A percentile compares a stretch with the other conserved stretches of the same genome.
These are phyloP conservation scores for Zosterops borbonicus DNA, from an alignment of 2,113 vertebrate species.

Conservation along the genomic window DNA sequence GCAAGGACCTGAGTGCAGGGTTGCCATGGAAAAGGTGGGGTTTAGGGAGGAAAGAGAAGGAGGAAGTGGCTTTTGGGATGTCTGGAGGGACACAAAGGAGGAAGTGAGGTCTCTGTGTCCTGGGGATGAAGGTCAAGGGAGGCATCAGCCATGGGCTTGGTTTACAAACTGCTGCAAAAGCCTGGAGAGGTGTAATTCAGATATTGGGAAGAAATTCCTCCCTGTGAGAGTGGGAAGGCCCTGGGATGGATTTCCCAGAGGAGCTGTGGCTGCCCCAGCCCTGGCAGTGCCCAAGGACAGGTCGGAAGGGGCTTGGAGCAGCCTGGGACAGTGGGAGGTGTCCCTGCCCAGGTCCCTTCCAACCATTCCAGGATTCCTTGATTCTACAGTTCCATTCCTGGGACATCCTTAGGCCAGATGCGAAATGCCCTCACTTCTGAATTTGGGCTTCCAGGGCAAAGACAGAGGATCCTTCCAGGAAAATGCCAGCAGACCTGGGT, in stretches of 20 bases:
- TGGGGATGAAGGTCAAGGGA: neutral
- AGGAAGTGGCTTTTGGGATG: neutral
- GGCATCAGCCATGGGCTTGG: neutral
- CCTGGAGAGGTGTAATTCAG: neutral
- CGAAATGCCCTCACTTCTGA: neutral
- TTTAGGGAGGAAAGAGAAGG: neutral
- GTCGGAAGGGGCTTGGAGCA: neutral
- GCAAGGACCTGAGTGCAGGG: neutral
- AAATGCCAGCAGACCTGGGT: neutral
- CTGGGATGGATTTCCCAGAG: neutral
- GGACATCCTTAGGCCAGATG: neutral
- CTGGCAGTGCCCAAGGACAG: neutral
- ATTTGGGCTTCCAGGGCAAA: neutral
- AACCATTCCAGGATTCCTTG: neutral
- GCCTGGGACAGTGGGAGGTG: neutral
- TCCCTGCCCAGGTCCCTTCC: neutral
- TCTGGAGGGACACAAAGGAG: neutral
- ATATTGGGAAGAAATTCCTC: neutral
- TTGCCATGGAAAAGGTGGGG: neutral
- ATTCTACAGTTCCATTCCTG: rapidly evolving
- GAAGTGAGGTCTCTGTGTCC: neutral
- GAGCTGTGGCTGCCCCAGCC: neutral
- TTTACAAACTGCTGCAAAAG: neutral
- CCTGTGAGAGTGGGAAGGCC: neutral
- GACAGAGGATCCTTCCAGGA: neutral